phyloP scores from a whole-genome alignment of 1,140 invertebrate genomes.

The Drosophila littoralis region DNA sequence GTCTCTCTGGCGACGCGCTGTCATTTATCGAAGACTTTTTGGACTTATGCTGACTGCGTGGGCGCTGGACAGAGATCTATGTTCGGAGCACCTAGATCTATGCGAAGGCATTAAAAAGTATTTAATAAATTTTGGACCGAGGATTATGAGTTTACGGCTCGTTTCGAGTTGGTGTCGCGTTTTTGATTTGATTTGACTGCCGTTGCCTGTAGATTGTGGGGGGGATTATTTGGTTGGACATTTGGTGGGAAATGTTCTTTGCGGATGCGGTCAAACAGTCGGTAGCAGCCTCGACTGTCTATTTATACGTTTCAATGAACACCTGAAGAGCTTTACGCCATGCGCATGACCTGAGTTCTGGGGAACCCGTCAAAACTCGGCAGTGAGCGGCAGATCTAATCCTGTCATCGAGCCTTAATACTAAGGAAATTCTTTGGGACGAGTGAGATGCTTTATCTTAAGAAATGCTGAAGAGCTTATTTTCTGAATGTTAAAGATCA shows the following conservation, averaged over 20 bases:
- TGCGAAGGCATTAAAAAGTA: conserved; percentile 72
- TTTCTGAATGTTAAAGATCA: background rate
- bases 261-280: conserved; percentile 15
- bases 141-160: conserved; percentile 66
- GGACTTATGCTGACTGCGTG: conserved; percentile 58
- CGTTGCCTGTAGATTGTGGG: conserved; percentile 12
- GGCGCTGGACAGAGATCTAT: conserved; percentile 68
- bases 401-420: conserved; percentile 3
- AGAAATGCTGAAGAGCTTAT: background rate
- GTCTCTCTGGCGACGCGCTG: conserved; percentile 58
- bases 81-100: conserved; percentile 36
- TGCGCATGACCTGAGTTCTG: conserved; percentile 58
- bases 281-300: conserved; percentile 43
- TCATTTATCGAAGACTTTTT: conserved; percentile 47
- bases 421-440: background rate
- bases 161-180: conserved; percentile 13
- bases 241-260: conserved; percentile 74
- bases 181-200: conserved; percentile 30
- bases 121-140: conserved; percentile 72
- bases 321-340: conserved; percentile 45
- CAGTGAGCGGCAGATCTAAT: conserved; percentile 13
- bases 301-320: conserved; percentile 70
- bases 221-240: conserved; percentile 57
- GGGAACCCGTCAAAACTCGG: conserved; percentile 40
- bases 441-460: background rate